Evolutionary conservation across 2,113 vertebrate genomes (phyloP).

Genomic region (Struthio camelus): DNA sequence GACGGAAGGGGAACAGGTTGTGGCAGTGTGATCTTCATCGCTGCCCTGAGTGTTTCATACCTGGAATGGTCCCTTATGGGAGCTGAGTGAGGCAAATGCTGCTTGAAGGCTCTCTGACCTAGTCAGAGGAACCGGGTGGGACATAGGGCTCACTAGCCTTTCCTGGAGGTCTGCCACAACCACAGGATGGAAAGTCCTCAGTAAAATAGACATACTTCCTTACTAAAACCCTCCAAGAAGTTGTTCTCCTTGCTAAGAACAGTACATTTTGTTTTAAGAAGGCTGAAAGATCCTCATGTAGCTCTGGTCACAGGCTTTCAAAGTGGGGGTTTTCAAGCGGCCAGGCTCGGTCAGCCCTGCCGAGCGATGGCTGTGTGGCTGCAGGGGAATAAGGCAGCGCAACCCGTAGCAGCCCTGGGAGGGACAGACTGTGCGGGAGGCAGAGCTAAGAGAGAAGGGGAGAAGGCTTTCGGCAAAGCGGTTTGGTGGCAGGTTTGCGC

Average conservation of each 20-base stretch:
- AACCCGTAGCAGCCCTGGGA: not conserved
- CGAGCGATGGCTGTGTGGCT: not conserved
- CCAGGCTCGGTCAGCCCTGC: not conserved
- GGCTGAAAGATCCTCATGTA: not conserved
- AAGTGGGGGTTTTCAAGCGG: not conserved
- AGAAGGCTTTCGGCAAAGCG: not conserved
- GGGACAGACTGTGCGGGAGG: too few relatives aligned
- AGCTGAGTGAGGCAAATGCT: not conserved
- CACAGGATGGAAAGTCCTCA: not conserved
- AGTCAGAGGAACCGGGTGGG: not conserved
- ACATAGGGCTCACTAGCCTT: not conserved
- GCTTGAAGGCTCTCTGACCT: not conserved
- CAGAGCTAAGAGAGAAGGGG: not conserved
- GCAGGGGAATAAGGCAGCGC: not conserved
- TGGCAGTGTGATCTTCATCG: not conserved
- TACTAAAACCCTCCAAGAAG: not conserved
- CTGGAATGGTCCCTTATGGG: not conserved
- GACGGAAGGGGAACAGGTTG: not conserved
- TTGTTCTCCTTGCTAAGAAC: not conserved
- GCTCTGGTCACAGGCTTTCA: not conserved
- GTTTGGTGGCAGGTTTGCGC: not conserved
- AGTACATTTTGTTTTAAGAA: not conserved
- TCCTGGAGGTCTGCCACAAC: not conserved
- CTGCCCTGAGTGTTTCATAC: not conserved
- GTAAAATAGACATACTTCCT: not conserved